These are phyloP conservation scores for Tangara arthus DNA, from an alignment of 2,797 vertebrate species.

Conservation along the genomic window DNA sequence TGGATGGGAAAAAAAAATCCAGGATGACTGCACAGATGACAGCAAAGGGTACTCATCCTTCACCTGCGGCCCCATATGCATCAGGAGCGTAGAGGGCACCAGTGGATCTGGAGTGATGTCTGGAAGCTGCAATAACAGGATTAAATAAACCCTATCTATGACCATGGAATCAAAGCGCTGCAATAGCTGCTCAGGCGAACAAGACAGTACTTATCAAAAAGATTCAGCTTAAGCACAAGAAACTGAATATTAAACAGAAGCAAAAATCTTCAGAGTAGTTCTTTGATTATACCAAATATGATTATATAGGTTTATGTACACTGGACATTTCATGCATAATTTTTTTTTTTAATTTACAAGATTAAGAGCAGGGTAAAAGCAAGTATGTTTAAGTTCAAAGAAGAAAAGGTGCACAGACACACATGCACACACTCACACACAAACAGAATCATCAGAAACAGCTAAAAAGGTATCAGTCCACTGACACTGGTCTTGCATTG, in stretches of 20 bases:
- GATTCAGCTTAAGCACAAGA: background rate
- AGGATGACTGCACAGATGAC: slow-evolving; percentile 74
- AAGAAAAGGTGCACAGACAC: background rate
- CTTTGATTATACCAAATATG: background rate
- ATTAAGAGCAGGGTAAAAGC: slow-evolving; percentile 29
- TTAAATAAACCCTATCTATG: slow-evolving; percentile 80
- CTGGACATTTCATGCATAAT: background rate
- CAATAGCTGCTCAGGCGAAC: slow-evolving; percentile 52
- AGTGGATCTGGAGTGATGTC: slow-evolving; percentile 98
- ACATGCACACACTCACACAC: background rate
- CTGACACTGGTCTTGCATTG: background rate
- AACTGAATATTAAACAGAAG: background rate
- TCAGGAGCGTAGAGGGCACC: slow-evolving; percentile 96
- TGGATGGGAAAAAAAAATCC: slow-evolving; percentile 53
- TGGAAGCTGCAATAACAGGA: slow-evolving; percentile 94
- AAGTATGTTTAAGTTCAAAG: background rate
- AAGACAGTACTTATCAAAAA: slow-evolving; percentile 5
- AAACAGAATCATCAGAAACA: background rate
- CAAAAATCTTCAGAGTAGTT: background rate
- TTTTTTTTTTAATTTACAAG: background rate
- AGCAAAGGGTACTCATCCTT: slow-evolving; percentile 87
- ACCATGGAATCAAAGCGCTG: slow-evolving; percentile 53
- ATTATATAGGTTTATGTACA: background rate
- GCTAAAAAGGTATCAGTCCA: background rate
- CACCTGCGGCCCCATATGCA: slow-evolving; percentile 95